Base-by-base conservation (phyloP, 2,888 invertebrate genomes). In the Aphrophora alni region DNA sequence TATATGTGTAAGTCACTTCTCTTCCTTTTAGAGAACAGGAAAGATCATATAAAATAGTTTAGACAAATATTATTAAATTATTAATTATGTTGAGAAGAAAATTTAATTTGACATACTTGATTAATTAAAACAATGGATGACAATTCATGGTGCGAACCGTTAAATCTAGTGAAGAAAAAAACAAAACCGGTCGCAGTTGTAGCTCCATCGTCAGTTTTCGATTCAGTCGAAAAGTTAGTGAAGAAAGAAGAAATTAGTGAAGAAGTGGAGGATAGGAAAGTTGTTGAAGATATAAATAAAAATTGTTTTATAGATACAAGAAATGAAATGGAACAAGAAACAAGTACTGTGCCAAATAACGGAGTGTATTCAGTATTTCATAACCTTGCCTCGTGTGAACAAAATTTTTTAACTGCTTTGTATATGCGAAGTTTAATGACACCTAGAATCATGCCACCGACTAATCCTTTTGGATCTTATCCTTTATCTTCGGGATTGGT, bases 101-200 rank as follows among this genome's bases (percentile, higher is more conserved):
- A 17, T 76, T 51, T 17, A 59, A 76, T 76, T n/a, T 17, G 12
- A 44, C 8, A 12, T 21, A 33, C 28, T 26, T 26, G 28, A 59
- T 24, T 75, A 74, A 21, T 74, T 25, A 21, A n/a, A 44, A 81
- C 71, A 74, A 82, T 83, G 82, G 83, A 84, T 76, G 84, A 84
- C 28, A 82, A 82, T 81, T 83, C 81, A 27, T 81, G 78, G 85
- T 86, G 86, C 85, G 88, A 88, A 87, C 89, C 91, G 88, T 88
- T 92, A 88, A 91, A 91, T 89, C 88, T 90, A 86, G 89, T 89
- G 85, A 89, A 89, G 82, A 89, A 89, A 86, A 89, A 89, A 85
- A 85, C 89, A 87, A 87, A 87, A 83, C 90, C 90, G 75, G 89
- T 91, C 78, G 91, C 90, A 73, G 89, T 91, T 80, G 90, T 91